These are phyloP conservation scores for Allolobophora icterica DNA, from an alignment of 2,888 invertebrate genomes.

Conservation along the genomic window DNA sequence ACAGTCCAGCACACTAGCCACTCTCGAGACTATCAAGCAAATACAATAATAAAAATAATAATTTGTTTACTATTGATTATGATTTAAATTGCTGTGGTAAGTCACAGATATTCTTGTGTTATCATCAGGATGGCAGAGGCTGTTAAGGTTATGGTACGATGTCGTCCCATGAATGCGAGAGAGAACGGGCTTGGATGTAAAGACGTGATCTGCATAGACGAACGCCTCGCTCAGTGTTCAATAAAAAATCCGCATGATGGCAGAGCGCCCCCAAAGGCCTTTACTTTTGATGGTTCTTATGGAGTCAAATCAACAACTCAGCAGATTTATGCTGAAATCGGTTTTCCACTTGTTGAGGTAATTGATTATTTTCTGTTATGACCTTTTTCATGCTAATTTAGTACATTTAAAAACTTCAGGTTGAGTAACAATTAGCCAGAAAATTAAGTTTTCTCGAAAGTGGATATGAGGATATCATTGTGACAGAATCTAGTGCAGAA, in stretches of 20 bases:
- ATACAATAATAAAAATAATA: constrained; percentile 7
- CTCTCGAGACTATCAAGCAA: no score
- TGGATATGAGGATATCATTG: neutral
- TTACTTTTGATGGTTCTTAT: constrained; percentile 83
- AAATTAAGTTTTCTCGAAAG: no score
- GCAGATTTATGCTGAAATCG: constrained; percentile 84
- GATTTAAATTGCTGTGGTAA: neutral
- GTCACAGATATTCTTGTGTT: neutral
- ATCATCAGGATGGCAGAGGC: constrained; percentile 68
- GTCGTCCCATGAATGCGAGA: constrained; percentile 82
- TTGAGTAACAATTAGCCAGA: neutral
- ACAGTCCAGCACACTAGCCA: no score
- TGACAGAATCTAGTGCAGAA: neutral
- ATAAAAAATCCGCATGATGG: constrained; percentile 59
- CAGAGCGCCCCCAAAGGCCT: constrained; percentile 38
- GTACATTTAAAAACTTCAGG: neutral
- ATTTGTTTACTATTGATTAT: neutral
- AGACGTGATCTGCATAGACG: constrained; percentile 69
- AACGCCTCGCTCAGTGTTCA: constrained; percentile 71
- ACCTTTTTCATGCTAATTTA: neutral
- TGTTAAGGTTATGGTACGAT: constrained; percentile 83
- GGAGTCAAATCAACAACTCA: constrained; percentile 79
- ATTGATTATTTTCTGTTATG: neutral
- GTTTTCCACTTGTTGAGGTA: constrained; percentile 81
- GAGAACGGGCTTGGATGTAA: constrained; percentile 76